Base-by-base conservation (phyloP, 2,113 vertebrate genomes). In the Cyanocitta stelleri region DNA sequence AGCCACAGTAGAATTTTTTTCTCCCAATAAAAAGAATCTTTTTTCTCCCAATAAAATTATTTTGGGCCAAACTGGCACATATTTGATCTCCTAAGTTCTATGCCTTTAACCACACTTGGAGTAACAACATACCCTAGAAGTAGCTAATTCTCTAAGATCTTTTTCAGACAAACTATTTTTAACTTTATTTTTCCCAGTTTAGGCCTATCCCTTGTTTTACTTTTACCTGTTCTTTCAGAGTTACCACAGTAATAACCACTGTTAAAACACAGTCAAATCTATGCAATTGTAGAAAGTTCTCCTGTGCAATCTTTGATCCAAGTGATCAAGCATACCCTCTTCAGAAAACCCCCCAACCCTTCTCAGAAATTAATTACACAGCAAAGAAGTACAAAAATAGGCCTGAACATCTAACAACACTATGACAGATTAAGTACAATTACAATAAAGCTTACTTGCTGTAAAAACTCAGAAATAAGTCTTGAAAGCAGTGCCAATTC, bases 201-300 rank as follows among this genome's bases (percentile, higher is more conserved):
- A 69, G 55, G 46, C 26, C 13, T 11, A 72, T 43, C 37, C 59
- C 35, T 84, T 26, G 27, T 24, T 77, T 79, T 77, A 83, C 37
- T 89, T 78, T 22, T 94, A 95, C 56, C 64, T 93, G 33, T 37
- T 96, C 88, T 68, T 93, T 95, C 61, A 79, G n/a, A 92, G 92
- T 89, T 97, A 83, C 79, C 58, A 95, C 26, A 88, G 90, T 43
- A 93, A 96, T 35, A 89, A 64, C 79, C 61, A 49, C 33, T 37
- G 62, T 18, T 79, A 81, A 89, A 88, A 90, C 29, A 85, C 16
- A 71, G 61, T 33, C 39, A 92, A 46, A 89, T 23, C 43, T 16
- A 35, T 1, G 2, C 49, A 94, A 69, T 66, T 93, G 85, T 62
- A 69, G 11, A 29, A 85, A 87, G 56, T 69, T 84, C 71, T 85